Conservation (phyloP, 2,113 vertebrate species). For the Ranitomeya variabilis region DNA sequence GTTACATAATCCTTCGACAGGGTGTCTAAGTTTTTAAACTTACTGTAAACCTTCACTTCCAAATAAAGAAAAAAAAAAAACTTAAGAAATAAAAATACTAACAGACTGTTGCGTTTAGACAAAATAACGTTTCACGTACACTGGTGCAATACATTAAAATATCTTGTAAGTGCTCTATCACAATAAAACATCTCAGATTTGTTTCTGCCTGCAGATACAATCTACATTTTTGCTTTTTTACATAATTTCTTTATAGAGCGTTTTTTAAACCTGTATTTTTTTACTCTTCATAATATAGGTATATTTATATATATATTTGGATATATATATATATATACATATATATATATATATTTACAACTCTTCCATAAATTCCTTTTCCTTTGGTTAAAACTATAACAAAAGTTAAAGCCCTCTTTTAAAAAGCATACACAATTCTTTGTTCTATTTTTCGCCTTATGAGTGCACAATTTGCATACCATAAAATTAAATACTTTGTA, state of each 20-base stretch:
- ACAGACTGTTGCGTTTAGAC: constrained; percentile 91
- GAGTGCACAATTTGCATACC: constrained; percentile 79
- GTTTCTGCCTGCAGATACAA: constrained; percentile 96
- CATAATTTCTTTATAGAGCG: constrained; percentile 87
- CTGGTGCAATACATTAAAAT: constrained; percentile 96
- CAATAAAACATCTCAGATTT: constrained; percentile 83
- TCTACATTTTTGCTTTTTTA: constrained; percentile 82
- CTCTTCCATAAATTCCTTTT: constrained; percentile 85
- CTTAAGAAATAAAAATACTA: constrained; percentile 83
- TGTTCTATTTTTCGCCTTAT: constrained; percentile 66
- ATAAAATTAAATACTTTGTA: constrained; percentile 64
- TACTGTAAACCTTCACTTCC: constrained; percentile 99
- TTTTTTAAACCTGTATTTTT: constrained; percentile 67
- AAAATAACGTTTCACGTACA: constrained; percentile 96
- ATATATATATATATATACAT: constrained; percentile 82
- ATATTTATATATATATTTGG: constrained; percentile 84
- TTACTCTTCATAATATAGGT: constrained; percentile 70
- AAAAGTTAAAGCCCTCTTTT: constrained; percentile 85
- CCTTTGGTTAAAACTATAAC: constrained; percentile 85
- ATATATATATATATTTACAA: constrained; percentile 82
- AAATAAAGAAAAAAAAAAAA: constrained; percentile 96
- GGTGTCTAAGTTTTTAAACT: constrained; percentile 82
- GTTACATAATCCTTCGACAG: constrained; percentile 81
- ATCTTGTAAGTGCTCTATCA: constrained; percentile 86
- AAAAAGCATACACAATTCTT: constrained; percentile 73